Evolutionary conservation across 2,797 vertebrate species (phyloP).

Genomic region (Artibeus lituratus): DNA sequence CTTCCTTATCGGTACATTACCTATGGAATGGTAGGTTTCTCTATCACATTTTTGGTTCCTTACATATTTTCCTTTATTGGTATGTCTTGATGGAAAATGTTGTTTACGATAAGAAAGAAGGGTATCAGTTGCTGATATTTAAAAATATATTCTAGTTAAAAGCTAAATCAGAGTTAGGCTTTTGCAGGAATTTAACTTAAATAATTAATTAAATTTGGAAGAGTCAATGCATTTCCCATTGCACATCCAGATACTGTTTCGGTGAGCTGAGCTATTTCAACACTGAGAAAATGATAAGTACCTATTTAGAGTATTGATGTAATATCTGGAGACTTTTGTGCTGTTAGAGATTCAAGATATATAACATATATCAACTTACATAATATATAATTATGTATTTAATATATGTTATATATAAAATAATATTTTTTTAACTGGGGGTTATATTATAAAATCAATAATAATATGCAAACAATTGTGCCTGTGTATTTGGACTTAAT

Average conservation of each 20-base stretch:
- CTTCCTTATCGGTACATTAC: conserved; percentile 96
- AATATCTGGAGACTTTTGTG: conserved; percentile 65
- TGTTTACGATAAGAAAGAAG: conserved; percentile 36
- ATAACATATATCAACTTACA: conserved; percentile 66
- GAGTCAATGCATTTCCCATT: conserved; percentile 74
- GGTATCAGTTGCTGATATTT: conserved; percentile 55
- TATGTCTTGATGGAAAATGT: conserved; percentile 83
- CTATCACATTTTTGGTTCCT: conserved; percentile 90
- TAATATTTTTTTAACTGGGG: conserved; percentile 59
- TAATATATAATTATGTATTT: conserved; percentile 48
- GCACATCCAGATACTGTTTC: conserved; percentile 64
- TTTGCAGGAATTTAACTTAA: conserved; percentile 71
- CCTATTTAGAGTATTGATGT: conserved; percentile 72
- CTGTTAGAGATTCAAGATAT: conserved; percentile 65
- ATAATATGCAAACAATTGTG: conserved; percentile 69
- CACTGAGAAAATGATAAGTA: conserved; percentile 68
- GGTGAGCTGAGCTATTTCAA: conserved; percentile 50
- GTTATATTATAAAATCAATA: conserved; percentile 69
- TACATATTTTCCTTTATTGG: conserved; percentile 85
- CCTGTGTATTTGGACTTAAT: conserved; percentile 62
- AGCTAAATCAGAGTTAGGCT: conserved; percentile 70
- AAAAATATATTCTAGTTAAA: conserved; percentile 62
- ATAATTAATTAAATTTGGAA: conserved; percentile 69
- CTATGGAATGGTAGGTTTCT: conserved; percentile 92
- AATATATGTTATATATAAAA: conserved; percentile 70